These are phyloP conservation scores for Simalia tracyae DNA, from an alignment of 2,797 vertebrate genomes.

Conservation along the genomic window DNA sequence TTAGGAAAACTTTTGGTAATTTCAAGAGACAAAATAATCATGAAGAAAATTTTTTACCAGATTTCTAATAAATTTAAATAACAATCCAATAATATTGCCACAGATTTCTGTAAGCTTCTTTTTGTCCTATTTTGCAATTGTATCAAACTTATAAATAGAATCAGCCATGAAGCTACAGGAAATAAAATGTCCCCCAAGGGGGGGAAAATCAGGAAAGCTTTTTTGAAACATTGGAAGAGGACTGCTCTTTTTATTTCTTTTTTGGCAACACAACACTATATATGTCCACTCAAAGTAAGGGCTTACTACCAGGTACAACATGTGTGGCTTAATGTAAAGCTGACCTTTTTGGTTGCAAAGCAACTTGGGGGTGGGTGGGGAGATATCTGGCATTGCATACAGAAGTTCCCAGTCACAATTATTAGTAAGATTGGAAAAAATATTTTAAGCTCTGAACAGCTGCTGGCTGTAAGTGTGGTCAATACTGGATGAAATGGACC, in stretches of 20 bases:
- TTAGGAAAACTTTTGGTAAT: not conserved
- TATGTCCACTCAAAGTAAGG: not conserved
- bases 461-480: not conserved
- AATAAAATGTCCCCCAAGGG: not conserved
- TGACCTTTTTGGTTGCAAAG: not conserved
- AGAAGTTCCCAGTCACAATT: not conserved
- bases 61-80: not conserved
- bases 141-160: not conserved
- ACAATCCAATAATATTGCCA: not conserved
- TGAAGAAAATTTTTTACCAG: not conserved
- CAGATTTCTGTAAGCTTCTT: not conserved
- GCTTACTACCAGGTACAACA: not conserved
- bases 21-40: not conserved
- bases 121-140: not conserved
- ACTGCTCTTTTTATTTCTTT: not conserved
- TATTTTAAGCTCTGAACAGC: not conserved
- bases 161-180: not conserved
- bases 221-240: not conserved
- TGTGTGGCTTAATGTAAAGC: not conserved
- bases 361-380: not conserved
- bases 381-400: not conserved
- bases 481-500: not conserved
- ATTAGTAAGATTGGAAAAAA: not conserved
- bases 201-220: not conserved
- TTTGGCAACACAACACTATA: not conserved